Evolutionary conservation across 1,140 invertebrate genomes (phyloP).

Genomic region (Charaxes varanes): DNA sequence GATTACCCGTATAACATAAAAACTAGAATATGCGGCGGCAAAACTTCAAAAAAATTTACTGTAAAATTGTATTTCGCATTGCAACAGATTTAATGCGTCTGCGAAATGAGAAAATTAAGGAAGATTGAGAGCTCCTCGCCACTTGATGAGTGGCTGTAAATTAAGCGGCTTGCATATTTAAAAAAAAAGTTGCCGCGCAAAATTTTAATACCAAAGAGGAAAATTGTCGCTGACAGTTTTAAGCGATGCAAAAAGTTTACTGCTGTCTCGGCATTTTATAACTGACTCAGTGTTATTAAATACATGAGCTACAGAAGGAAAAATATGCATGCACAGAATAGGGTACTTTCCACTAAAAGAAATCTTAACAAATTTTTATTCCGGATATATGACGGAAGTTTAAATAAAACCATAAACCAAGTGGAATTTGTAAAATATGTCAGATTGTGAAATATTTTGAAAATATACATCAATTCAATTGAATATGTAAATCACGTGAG

Average conservation of each 20-base stretch:
- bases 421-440: too few relatives aligned
- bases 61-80: conserved; percentile 3
- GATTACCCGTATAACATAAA: too few relatives aligned
- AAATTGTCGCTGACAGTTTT: neutral
- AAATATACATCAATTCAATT: too few relatives aligned
- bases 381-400: too few relatives aligned
- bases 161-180: conserved; percentile 11
- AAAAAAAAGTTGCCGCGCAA: conserved; percentile 1
- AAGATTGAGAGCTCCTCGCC: conserved; percentile 8
- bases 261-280: neutral
- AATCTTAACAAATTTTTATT: too few relatives aligned
- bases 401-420: too few relatives aligned
- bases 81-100: conserved; percentile 2
- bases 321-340: too few relatives aligned
- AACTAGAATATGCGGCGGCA: neutral
- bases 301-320: too few relatives aligned
- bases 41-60: conserved; percentile 1
- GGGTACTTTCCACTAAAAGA: too few relatives aligned
- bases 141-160: conserved; percentile 3
- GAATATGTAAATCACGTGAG: too few relatives aligned
- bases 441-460: too few relatives aligned
- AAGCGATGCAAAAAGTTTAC: conserved; percentile 4
- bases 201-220: conserved; percentile 3
- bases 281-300: too few relatives aligned
- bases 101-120: conserved; percentile 15